Evolutionary conservation across 2,113 vertebrate genomes (phyloP).

Genomic region (Brachirus orientalis): DNA sequence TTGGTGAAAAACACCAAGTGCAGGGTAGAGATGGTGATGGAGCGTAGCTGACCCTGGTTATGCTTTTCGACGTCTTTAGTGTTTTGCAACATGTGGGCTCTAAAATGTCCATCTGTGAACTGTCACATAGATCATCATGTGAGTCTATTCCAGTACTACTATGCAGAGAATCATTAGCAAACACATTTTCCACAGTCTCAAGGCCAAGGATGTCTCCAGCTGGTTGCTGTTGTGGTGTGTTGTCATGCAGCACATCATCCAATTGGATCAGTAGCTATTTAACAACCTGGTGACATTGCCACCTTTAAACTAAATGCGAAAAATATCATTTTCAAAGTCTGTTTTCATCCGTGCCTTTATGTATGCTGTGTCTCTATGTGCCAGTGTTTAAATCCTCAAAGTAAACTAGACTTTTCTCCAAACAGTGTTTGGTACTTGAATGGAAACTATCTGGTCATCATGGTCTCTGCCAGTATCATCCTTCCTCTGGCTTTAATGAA

Average conservation of each 20-base stretch:
- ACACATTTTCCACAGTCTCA: constrained; percentile 29
- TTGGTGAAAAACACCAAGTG: too few species aligned
- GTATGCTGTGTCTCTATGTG: too few species aligned
- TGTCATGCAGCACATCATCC: too few species aligned
- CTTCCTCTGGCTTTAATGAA: constrained; percentile 96
- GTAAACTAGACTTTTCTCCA: constrained; percentile 54
- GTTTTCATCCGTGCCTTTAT: neutral
- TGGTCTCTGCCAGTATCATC: constrained; percentile 89
- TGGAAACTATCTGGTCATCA: constrained; percentile 96
- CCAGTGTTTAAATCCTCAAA: constrained; percentile 38
- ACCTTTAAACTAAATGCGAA: neutral
- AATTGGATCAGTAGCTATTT: constrained; percentile 1
- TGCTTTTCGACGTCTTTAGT: constrained; percentile 18
- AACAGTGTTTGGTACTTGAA: constrained; percentile 95
- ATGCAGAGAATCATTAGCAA: constrained; percentile 26
- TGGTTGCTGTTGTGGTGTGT: constrained; percentile 4
- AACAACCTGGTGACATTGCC: constrained; percentile 1
- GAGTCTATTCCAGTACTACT: constrained; percentile 22
- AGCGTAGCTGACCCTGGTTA: constrained; percentile 1
- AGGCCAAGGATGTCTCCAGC: constrained; percentile 9
- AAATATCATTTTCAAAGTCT: neutral
- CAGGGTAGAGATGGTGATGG: neutral
- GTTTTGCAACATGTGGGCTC: neutral
- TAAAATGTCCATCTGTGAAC: constrained; percentile 14
- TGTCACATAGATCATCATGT: constrained; percentile 40